phyloP scores from a whole-genome alignment of 1,140 invertebrate species.

The Drosophila willistoni region DNA sequence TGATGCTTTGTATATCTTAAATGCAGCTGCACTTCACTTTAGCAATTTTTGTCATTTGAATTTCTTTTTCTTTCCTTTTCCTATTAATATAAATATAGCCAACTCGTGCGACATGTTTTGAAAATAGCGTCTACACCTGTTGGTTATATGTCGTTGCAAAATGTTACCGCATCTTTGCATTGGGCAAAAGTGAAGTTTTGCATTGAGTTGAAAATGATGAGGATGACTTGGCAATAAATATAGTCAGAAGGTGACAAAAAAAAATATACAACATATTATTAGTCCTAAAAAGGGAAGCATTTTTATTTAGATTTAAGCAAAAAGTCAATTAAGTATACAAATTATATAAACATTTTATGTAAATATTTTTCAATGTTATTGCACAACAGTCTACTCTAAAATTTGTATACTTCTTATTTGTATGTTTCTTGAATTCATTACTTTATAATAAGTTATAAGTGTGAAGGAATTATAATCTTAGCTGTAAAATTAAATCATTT shows the following conservation, averaged over 20 bases:
- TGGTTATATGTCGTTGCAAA: constrained; percentile 59
- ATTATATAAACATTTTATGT: too few species aligned
- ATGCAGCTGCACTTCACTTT: constrained; percentile 28
- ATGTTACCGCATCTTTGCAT: constrained; percentile 23
- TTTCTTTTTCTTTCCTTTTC: background rate
- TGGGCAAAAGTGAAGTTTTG: background rate
- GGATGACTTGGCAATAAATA: background rate
- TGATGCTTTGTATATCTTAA: constrained; percentile 37
- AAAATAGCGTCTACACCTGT: constrained; percentile 64
- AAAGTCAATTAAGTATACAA: background rate
- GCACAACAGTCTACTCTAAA: too few species aligned
- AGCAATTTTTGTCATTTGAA: constrained; percentile 2
- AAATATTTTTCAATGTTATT: too few species aligned
- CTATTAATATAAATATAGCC: constrained; percentile 55
- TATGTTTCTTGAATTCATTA: background rate
- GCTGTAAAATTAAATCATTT: too few species aligned
- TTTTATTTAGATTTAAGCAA: too few species aligned
- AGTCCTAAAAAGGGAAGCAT: too few species aligned
- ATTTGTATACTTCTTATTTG: background rate
- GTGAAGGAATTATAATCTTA: too few species aligned
- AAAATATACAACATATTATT: background rate
- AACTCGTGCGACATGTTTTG: constrained; percentile 23
- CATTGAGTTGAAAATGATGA: background rate
- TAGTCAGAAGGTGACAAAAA: background rate
- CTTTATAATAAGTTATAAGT: too few species aligned